Conservation (phyloP, 35 echinoderm and acorn worm genomes). For the Diadema setosum region DNA sequence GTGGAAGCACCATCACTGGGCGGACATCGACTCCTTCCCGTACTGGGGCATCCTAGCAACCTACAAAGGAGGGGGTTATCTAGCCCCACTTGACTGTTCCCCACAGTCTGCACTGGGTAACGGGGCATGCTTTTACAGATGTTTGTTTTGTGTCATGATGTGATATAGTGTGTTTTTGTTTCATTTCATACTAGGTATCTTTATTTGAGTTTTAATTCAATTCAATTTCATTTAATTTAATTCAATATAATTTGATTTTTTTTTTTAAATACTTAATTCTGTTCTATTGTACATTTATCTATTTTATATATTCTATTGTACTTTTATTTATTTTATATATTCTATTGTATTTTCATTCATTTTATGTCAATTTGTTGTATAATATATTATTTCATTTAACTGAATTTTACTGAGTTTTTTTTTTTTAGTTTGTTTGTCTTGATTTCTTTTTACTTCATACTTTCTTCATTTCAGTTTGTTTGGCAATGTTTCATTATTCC, state of each 20-base stretch:
- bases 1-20: constrained; percentile 76
- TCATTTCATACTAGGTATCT: background rate
- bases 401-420: too few relatives aligned
- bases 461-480: too few relatives aligned
- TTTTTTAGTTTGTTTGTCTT: too few relatives aligned
- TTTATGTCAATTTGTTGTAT: too few relatives aligned
- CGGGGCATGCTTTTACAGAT: background rate
- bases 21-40: constrained; percentile 59
- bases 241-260: background rate
- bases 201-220: background rate
- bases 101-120: constrained; percentile 8
- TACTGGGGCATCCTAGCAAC: constrained; percentile 58
- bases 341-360: too few relatives aligned
- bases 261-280: too few relatives aligned
- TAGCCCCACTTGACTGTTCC: constrained; percentile 58
- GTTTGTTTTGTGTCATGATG: background rate
- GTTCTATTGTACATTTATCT: too few relatives aligned
- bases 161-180: background rate
- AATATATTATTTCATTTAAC: too few relatives aligned
- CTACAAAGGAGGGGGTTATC: constrained; percentile 90
- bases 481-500: too few relatives aligned
- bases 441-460: too few relatives aligned
- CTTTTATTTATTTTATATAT: too few relatives aligned
- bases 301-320: too few relatives aligned
- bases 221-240: background rate